Base-by-base conservation (phyloP, 1,140 invertebrate genomes). In the Caerostris extrusa region DNA sequence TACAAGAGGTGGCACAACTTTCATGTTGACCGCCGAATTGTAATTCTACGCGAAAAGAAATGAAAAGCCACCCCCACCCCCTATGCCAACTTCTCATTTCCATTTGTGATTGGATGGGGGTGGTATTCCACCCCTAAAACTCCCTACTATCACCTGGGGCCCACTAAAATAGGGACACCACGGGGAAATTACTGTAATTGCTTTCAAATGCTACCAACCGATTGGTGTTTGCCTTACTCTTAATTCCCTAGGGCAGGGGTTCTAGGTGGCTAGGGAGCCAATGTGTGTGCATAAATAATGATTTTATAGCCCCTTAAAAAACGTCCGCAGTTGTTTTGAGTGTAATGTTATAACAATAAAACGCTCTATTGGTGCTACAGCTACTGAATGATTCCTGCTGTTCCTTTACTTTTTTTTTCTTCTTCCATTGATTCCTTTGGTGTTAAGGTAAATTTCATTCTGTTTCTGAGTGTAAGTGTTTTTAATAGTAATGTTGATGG, bases 301-400 rank as follows among this genome's bases (percentile, higher is more conserved):
- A 89, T 69, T 89, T 89, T 89, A 89, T 89, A 34, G 87, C 87
- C 87, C 55, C 60, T 64, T 87, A 69, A 89, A 89, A 89, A 89
- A 89, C 71, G 64, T 89, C 71, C 53, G 71, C 10, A 77, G 58
- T 87, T 34, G 10, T 60, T 87, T 87, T 50, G 8, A 61, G 85
- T 50, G 58, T 34, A 61, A 61, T 87, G 85, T 61, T 61, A 19
- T 19, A 60, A 57, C 85, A 85, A 85, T 85, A 85, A 85, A 85
- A 85, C 56, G 50, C 71, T 57, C 17, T n/a, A 17, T 85, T 85
- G 56, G 82, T 19, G 82, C 17, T 58, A 57, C 17, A n/a, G n/a
- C 55, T 85, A 57, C 82, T 57, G 55, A 58, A 56, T 57, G 82
- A 85, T 85, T 19, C 57, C 57, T 57, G 82, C 57, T 8, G 55